phyloP scores from a whole-genome alignment of 2,113 vertebrate species.

The Stictonetta naevosa region DNA sequence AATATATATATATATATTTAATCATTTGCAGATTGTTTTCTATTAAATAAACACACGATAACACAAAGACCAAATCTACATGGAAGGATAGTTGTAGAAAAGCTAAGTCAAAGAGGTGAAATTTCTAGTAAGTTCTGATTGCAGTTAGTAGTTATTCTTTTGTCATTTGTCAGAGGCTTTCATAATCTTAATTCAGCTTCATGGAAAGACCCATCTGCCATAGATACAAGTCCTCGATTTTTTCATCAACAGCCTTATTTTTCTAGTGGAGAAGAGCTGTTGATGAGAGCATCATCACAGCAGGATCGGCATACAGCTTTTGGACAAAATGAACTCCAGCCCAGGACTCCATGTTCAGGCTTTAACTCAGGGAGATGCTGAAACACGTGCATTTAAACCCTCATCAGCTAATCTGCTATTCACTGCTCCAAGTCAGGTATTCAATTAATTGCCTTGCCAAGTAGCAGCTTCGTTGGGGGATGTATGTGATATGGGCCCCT shows the following conservation, averaged over 20 bases:
- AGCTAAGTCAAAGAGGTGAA: neutral
- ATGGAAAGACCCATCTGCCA: fast-evolving
- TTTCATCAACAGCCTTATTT: fast-evolving
- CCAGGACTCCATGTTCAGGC: neutral
- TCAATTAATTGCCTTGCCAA: neutral
- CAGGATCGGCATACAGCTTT: neutral
- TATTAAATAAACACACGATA: neutral
- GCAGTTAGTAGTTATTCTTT: neutral
- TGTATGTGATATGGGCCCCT: neutral
- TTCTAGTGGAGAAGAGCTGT: neutral
- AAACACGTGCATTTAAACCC: neutral
- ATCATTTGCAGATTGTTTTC: neutral
- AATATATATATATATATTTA: neutral
- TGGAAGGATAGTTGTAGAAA: neutral
- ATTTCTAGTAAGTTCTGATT: neutral
- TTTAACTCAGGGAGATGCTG: neutral
- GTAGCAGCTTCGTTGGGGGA: neutral
- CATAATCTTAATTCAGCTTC: neutral
- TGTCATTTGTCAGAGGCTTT: neutral
- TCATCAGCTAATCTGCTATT: neutral
- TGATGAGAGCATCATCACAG: neutral
- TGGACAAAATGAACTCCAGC: neutral
- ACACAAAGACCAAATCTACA: neutral
- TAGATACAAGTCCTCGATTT: neutral
- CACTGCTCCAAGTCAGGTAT: neutral